phyloP scores from a whole-genome alignment of 2,888 invertebrate species.

The Hoplodrina ambigua region DNA sequence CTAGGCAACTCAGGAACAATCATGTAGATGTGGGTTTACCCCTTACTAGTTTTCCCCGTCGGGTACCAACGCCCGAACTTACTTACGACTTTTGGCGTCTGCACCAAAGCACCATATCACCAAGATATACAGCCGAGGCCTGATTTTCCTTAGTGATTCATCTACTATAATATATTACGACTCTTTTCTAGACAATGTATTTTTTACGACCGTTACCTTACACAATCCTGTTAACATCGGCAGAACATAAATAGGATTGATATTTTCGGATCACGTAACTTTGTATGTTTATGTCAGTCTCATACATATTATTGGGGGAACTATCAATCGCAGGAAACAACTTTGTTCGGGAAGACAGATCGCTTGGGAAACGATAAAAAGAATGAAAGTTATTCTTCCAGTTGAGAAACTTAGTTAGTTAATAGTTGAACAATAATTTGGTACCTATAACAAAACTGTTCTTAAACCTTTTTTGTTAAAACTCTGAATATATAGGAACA shows the following conservation, averaged over 20 bases:
- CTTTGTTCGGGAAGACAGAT: slow-evolving; percentile 15
- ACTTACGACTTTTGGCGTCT: neutral
- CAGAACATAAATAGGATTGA: slow-evolving; percentile 22
- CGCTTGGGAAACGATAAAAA: slow-evolving; percentile 17
- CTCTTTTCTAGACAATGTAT: slow-evolving; percentile 21
- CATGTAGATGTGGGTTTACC: too few relatives aligned
- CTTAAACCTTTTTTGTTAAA: too few relatives aligned
- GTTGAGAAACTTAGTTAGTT: neutral
- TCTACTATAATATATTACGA: slow-evolving; percentile 15
- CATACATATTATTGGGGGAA: slow-evolving; percentile 28
- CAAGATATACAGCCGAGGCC: neutral
- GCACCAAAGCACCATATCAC: neutral
- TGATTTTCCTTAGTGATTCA: slow-evolving; percentile 1
- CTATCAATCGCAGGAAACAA: slow-evolving; percentile 30
- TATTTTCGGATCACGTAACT: slow-evolving; percentile 39
- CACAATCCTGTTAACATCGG: slow-evolving; percentile 21
- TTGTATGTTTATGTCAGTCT: slow-evolving; percentile 23
- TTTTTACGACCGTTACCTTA: slow-evolving; percentile 30
- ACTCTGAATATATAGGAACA: too few relatives aligned
- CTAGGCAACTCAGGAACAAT: too few relatives aligned
- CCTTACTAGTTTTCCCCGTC: too few relatives aligned
- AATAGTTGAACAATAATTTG: too few relatives aligned
- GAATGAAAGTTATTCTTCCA: neutral
- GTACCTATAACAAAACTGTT: too few relatives aligned
- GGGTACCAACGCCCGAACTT: neutral